These are phyloP conservation scores for Oncopeltus fasciatus DNA, from an alignment of 1,140 invertebrate genomes.

Conservation along the genomic window DNA sequence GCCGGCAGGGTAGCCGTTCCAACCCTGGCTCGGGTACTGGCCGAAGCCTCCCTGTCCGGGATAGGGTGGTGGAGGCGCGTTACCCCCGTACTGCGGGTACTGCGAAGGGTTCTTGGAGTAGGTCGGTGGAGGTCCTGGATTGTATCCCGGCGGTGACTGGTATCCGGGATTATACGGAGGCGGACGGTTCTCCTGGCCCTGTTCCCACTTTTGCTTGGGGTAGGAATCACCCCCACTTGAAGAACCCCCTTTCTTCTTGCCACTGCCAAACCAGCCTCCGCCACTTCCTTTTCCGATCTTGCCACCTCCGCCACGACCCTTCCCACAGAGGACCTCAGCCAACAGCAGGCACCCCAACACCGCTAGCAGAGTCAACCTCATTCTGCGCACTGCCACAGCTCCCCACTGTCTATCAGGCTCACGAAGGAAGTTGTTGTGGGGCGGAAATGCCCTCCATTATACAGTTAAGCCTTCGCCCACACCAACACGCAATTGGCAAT, in stretches of 20 bases:
- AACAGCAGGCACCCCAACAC: no score
- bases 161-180: neutral
- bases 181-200: neutral
- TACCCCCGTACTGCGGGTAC: neutral
- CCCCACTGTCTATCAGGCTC: no score
- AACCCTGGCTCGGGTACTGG: neutral
- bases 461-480: no score
- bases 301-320: neutral
- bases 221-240: neutral
- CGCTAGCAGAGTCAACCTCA: no score
- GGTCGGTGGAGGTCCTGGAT: neutral
- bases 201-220: neutral
- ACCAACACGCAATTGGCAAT: no score
- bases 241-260: neutral
- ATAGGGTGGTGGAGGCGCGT: neutral
- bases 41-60: neutral
- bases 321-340: neutral
- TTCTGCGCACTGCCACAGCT: no score
- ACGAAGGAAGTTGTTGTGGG: no score
- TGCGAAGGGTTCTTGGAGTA: neutral
- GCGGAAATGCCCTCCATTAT: no score
- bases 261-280: neutral
- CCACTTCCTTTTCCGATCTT: neutral
- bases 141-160: neutral
- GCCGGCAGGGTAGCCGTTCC: neutral